Evolutionary conservation across 1,140 invertebrate genomes (phyloP).

Genomic region (Bombus confusus): DNA sequence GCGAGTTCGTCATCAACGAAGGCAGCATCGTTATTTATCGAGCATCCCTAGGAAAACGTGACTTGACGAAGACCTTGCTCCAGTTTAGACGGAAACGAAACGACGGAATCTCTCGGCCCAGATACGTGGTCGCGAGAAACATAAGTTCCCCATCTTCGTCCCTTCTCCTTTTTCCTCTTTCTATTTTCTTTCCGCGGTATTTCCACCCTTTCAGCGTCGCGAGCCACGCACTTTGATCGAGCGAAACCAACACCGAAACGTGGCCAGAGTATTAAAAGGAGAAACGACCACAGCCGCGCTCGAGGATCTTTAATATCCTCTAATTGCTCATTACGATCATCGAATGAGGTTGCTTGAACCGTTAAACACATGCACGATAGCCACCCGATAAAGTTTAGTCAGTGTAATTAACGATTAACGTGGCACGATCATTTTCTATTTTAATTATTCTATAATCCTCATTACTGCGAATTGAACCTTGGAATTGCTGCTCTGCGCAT

Average conservation of each 20-base stretch:
- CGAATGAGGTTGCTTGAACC: background rate
- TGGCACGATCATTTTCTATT: background rate
- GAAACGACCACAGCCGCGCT: background rate
- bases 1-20: constrained; percentile 9
- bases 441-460: background rate
- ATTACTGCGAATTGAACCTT: background rate
- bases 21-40: constrained; percentile 24
- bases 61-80: constrained; percentile 62
- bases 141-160: constrained; percentile 19
- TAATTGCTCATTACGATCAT: constrained; percentile 12
- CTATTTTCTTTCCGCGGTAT: constrained; percentile 37
- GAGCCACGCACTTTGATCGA: background rate
- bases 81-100: constrained; percentile 61
- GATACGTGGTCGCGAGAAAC: constrained; percentile 50
- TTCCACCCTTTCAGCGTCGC: constrained; percentile 23
- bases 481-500: background rate
- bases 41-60: constrained; percentile 57
- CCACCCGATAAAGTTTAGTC: too few species aligned
- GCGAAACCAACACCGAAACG: background rate
- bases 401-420: background rate
- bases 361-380: background rate
- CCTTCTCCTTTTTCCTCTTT: background rate
- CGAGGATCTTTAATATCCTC: constrained; percentile 2
- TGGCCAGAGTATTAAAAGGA: background rate
- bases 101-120: constrained; percentile 57